These are phyloP conservation scores for Chrysomela aeneicollis DNA, from an alignment of 2,888 invertebrate genomes.

Conservation along the genomic window DNA sequence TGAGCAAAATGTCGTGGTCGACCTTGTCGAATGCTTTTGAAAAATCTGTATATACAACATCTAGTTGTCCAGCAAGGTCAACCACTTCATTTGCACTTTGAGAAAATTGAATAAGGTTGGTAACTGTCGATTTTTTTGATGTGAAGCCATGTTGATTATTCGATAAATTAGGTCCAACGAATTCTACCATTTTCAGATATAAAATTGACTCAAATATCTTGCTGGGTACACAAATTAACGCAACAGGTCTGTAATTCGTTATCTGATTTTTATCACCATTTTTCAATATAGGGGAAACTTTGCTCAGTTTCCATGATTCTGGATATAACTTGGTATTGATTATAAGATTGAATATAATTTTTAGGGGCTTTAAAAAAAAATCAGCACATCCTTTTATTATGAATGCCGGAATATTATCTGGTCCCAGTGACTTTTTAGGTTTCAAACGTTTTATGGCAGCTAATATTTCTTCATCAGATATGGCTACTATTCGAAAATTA, in stretches of 20 bases:
- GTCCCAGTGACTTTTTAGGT: background rate
- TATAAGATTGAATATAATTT: background rate
- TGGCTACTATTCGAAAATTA: conserved; percentile 2
- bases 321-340: background rate
- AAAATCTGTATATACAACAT: conserved; percentile 14
- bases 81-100: background rate
- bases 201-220: background rate
- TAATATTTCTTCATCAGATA: conserved; percentile 9
- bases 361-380: background rate
- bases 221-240: conserved; percentile 8
- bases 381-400: conserved; percentile 17
- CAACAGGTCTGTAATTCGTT: conserved; percentile 10
- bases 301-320: conserved; percentile 2
- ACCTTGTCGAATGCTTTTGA: conserved; percentile 14
- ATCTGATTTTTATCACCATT: background rate
- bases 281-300: conserved; percentile 8
- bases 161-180: no score
- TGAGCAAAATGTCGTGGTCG: conserved; percentile 4
- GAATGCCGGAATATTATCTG: no score
- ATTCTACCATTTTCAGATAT: no score
- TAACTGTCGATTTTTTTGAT: conserved; percentile 12
- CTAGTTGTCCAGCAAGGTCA: conserved; percentile 7
- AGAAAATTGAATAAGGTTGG: conserved; percentile 11
- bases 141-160: conserved; percentile 14
- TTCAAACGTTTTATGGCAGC: background rate